These are phyloP conservation scores for Elgaria multicarinata DNA, from an alignment of 2,113 vertebrate species.

Conservation along the genomic window DNA sequence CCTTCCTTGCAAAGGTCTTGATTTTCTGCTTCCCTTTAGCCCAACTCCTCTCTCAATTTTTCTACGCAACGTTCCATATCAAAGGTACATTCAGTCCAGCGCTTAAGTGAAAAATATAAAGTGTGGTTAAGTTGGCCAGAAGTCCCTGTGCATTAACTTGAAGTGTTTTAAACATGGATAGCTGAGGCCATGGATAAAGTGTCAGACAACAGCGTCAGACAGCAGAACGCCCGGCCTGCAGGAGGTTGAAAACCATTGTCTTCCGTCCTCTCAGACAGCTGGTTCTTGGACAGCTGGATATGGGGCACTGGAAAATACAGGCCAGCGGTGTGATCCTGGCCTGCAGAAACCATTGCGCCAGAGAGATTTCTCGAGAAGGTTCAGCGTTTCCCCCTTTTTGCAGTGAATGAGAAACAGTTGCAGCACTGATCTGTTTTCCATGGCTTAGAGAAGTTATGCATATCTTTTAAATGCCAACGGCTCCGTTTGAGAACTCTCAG, in stretches of 20 bases:
- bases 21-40: too few relatives aligned
- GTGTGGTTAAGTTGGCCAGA: not conserved
- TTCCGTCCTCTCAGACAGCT: not conserved
- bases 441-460: not conserved
- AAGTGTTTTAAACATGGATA: not conserved
- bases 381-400: not conserved
- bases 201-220: not conserved
- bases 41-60: too few relatives aligned
- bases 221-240: not conserved
- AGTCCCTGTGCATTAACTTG: not conserved
- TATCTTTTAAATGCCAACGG: not conserved
- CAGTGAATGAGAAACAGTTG: conserved; percentile 18
- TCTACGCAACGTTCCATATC: too few relatives aligned
- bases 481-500: not conserved
- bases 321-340: not conserved
- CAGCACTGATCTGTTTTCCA: conserved; percentile 15
- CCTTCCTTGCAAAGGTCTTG: too few relatives aligned
- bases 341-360: not conserved
- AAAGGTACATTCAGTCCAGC: too few relatives aligned
- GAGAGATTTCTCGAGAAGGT: not conserved
- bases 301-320: not conserved
- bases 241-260: not conserved
- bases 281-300: accelerated
- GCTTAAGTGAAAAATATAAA: not conserved
- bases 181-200: too few relatives aligned